Base-by-base conservation (phyloP, 1,140 invertebrate genomes). In the Probaryconus sp. region DNA sequence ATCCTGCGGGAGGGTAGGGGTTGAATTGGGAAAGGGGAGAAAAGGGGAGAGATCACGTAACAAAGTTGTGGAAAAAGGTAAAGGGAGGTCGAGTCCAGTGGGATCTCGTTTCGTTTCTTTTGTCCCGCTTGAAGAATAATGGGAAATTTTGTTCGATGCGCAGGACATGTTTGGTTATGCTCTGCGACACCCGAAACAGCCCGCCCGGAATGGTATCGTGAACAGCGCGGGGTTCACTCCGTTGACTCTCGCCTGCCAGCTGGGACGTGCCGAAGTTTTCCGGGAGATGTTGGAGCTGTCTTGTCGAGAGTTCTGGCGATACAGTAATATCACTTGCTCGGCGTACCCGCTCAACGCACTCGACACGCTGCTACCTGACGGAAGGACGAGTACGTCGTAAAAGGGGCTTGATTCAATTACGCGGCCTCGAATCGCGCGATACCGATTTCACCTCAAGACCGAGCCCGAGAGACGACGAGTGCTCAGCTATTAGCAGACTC, bases 121-220 rank as follows among this genome's bases (percentile, higher is more conserved):
- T n/a, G n/a, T n/a, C 10, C 43, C 14, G 11, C 17, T n/a, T 11
- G 14, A 48, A 38, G 24, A 73, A 55, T 65, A 61, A 73, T 33
- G 18, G 18, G 48, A 55, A 56, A 58, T 68, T 65, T 42, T 58
- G 45, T 42, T 63, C 28, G 31, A 55, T 70, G 53, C 60, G 37
- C 83, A 98, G 97, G 96, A 97, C 76, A 99, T 99, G 97, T 99
- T 98, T 83, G 96, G 96, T 16, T 99, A 99, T 88, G 97, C 97
- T 6, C 89, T 99, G 2, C 91, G 96, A 37, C 98, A 99, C 89
- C 97, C 97, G 3, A 95, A 94, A 82, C 90, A 93, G 5, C 96
- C 96, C 21, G 97, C 97, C 0, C 94, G 95, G 78, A 96, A 97
- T 80, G 94, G 95, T 3, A 93, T 97, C 17, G 89, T 91, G 37